Percentiles rank a stretch among this genome's conserved stretches.
phyloP scores from a whole-genome alignment of 2,113 vertebrate genomes.

The Nesospiza acunhae region DNA sequence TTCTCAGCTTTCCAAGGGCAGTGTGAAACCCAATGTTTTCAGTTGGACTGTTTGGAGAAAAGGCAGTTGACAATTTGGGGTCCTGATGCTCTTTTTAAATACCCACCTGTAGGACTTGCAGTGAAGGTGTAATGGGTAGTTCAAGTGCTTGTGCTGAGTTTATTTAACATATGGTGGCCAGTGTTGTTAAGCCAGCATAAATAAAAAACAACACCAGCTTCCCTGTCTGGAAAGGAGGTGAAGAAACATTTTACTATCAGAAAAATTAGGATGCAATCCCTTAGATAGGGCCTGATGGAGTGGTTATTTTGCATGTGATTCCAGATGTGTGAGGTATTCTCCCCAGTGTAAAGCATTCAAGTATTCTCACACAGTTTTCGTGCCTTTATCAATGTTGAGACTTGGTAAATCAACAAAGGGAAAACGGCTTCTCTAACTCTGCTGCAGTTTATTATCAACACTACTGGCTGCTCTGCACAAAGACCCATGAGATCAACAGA shows the following conservation, averaged over 20 bases:
- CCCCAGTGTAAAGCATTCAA: not conserved
- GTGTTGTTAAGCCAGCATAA: not conserved
- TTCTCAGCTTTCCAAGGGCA: not conserved
- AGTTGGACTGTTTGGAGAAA: not conserved
- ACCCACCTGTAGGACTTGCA: not conserved
- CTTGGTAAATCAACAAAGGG: not conserved
- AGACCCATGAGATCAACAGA: not conserved
- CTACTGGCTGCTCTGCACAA: fast-evolving
- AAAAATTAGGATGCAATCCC: not conserved
- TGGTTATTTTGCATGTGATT: not conserved
- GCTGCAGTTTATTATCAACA: not conserved
- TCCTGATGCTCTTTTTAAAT: not conserved
- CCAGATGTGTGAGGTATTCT: not conserved
- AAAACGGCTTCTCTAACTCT: not conserved
- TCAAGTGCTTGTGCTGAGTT: not conserved
- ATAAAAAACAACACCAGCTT: not conserved
- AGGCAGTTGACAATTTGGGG: not conserved
- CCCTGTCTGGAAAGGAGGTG: not conserved
- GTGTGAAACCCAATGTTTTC: not conserved
- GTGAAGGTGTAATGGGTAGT: not conserved
- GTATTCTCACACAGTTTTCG: not conserved
- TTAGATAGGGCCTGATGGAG: not conserved
- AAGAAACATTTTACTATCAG: not conserved
- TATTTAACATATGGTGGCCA: not conserved
- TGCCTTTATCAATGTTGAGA: not conserved